phyloP scores from a whole-genome alignment of 2,888 invertebrate species.

The Heliconius ismenius region DNA sequence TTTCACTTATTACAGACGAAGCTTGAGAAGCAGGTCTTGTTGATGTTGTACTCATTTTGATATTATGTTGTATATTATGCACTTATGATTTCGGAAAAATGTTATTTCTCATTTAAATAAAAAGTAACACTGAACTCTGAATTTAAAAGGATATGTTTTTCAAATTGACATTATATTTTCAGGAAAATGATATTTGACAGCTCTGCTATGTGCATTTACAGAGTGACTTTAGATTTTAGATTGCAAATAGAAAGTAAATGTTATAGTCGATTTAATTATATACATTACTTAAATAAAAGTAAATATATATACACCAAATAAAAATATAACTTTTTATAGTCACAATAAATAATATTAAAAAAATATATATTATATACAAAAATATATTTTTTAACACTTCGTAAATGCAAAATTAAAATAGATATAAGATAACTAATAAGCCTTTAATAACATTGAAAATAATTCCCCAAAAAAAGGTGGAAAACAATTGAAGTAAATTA shows the following conservation, averaged over 20 bases:
- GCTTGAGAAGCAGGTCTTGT: slow-evolving; percentile 25
- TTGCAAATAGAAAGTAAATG: not conserved
- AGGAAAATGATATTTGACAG: slow-evolving; percentile 30
- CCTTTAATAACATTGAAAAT: not conserved
- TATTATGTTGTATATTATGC: slow-evolving; percentile 32
- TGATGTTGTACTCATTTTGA: slow-evolving; percentile 52
- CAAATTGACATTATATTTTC: slow-evolving; percentile 38
- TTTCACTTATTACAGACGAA: slow-evolving; percentile 10
- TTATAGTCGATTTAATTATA: not conserved
- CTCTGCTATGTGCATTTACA: slow-evolving; percentile 22
- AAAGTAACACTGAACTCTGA: slow-evolving; percentile 32
- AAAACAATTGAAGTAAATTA: not conserved
- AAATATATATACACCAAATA: not conserved
- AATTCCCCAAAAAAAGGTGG: not conserved
- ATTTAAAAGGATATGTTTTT: slow-evolving; percentile 33
- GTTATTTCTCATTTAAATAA: slow-evolving; percentile 8
- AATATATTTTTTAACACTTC: not conserved
- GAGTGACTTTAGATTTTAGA: not conserved
- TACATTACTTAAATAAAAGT: not conserved
- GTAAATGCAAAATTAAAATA: not conserved
- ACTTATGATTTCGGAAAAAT: slow-evolving; percentile 27
- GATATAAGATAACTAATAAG: not conserved
- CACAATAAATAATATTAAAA: not conserved
- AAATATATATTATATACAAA: not conserved
- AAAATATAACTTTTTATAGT: not conserved